Percentiles rank a stretch among this genome's conserved stretches.
Evolutionary conservation across 2,888 invertebrate genomes (phyloP).

Genomic region (Acrobeloides nanus): DNA sequence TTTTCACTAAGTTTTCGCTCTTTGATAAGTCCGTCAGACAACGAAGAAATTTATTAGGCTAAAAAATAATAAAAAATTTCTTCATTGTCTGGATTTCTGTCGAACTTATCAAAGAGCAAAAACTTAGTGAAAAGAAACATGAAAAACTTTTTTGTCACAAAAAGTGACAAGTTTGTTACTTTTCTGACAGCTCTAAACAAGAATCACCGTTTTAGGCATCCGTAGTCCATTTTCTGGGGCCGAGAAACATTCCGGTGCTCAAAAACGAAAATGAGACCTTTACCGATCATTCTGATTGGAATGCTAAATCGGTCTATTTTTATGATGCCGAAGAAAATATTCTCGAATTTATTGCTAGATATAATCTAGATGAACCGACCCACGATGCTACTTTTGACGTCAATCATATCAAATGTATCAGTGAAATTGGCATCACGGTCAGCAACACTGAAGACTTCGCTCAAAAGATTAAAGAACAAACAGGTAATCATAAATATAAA

Average conservation of each 20-base stretch:
- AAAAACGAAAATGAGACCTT: not conserved
- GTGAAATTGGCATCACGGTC: not conserved
- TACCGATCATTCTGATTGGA: not conserved
- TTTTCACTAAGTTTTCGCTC: too few species aligned
- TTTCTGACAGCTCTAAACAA: too few species aligned
- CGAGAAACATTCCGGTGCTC: not conserved
- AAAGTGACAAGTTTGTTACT: too few species aligned
- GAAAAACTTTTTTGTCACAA: too few species aligned
- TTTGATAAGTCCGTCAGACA: too few species aligned
- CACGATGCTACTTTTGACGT: not conserved
- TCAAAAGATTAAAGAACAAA: not conserved
- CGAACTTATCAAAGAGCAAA: too few species aligned
- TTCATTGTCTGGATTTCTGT: too few species aligned
- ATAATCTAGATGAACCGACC: not conserved
- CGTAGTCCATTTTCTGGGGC: not conserved
- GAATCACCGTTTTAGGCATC: not conserved
- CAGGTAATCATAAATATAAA: not conserved
- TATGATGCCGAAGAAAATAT: conserved; percentile 5
- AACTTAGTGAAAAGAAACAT: too few species aligned
- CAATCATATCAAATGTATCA: not conserved
- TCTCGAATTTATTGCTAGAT: conserved; percentile 2
- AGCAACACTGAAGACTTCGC: not conserved
- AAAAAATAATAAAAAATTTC: too few species aligned
- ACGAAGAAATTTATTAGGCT: too few species aligned
- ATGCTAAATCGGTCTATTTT: not conserved